A percentile compares a stretch with the other conserved stretches of the same genome.
Conservation (phyloP, 2,113 vertebrate species). For the Laticauda laticaudata region DNA sequence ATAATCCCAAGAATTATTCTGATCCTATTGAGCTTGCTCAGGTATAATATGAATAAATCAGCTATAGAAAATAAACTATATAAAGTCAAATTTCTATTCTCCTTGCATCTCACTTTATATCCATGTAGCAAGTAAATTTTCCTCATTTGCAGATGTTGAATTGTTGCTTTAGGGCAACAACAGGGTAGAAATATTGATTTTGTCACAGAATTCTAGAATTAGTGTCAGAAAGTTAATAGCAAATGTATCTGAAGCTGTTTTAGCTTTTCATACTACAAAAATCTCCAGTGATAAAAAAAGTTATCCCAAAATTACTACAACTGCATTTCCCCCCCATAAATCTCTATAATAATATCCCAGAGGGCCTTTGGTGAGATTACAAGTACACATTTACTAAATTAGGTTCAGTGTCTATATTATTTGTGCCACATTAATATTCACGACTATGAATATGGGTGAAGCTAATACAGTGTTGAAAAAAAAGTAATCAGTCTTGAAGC, state of each 20-base stretch:
- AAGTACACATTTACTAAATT: conserved; percentile 84
- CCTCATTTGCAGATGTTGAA: conserved; percentile 65
- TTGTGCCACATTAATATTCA: conserved; percentile 76
- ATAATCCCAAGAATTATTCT: not conserved
- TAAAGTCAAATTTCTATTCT: not conserved
- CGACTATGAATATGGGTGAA: conserved; percentile 63
- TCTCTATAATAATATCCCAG: conserved; percentile 80
- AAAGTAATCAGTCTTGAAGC: conserved; percentile 57
- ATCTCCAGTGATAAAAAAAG: conserved; percentile 70
- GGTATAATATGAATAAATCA: not conserved
- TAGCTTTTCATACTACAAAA: conserved; percentile 69
- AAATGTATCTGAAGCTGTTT: conserved; percentile 67
- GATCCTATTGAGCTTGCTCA: not conserved
- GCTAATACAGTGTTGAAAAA: conserved; percentile 54
- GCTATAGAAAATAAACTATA: not conserved
- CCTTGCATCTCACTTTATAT: conserved; percentile 5
- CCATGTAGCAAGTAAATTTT: conserved; percentile 74
- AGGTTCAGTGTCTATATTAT: conserved; percentile 78
- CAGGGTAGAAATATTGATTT: conserved; percentile 62
- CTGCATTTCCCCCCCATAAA: conserved; percentile 78
- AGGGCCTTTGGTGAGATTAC: conserved; percentile 77
- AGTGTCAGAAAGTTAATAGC: conserved; percentile 66
- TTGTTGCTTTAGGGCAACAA: conserved; percentile 76
- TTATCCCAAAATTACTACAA: conserved; percentile 76
- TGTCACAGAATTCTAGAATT: conserved; percentile 57